Evolutionary conservation across 2,797 vertebrate genomes (phyloP).

Genomic region (Chelmon rostratus): DNA sequence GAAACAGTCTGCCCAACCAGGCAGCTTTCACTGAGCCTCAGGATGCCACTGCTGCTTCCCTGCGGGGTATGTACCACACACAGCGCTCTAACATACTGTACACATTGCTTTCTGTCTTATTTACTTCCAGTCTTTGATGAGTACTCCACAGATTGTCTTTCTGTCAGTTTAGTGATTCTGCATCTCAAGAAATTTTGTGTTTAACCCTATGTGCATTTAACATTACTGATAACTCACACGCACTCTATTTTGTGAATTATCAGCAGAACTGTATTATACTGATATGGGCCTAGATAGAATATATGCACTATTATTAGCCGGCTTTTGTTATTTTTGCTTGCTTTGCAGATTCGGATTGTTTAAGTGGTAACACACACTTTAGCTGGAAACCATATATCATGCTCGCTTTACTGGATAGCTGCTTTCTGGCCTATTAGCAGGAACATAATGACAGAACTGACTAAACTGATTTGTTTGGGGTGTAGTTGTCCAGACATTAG

Average conservation of each 20-base stretch:
- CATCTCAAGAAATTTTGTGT: constrained; percentile 11
- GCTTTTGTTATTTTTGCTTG: background rate
- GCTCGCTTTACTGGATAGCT: background rate
- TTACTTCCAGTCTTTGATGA: constrained; percentile 28
- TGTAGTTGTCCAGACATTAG: constrained; percentile 35
- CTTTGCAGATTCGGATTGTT: constrained; percentile 20
- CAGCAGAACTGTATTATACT: background rate
- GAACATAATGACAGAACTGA: background rate
- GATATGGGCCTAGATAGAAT: background rate
- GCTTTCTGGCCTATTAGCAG: background rate
- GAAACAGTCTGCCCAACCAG: constrained; percentile 98
- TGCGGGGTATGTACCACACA: constrained; percentile 83
- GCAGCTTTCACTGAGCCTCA: constrained; percentile 92
- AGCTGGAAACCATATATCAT: background rate
- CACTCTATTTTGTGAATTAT: constrained; percentile 6
- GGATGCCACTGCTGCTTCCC: constrained; percentile 87
- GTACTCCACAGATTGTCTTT: constrained; percentile 20
- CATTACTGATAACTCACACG: background rate
- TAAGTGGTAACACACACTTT: constrained; percentile 5
- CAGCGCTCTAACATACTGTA: constrained; percentile 33
- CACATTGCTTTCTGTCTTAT: constrained; percentile 30
- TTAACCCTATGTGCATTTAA: constrained; percentile 1
- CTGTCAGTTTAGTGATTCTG: background rate
- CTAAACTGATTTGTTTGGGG: constrained; percentile 6
- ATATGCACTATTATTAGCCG: background rate